These are phyloP conservation scores for Myopa testacea DNA, from an alignment of 2,888 invertebrate species.

Conservation along the genomic window DNA sequence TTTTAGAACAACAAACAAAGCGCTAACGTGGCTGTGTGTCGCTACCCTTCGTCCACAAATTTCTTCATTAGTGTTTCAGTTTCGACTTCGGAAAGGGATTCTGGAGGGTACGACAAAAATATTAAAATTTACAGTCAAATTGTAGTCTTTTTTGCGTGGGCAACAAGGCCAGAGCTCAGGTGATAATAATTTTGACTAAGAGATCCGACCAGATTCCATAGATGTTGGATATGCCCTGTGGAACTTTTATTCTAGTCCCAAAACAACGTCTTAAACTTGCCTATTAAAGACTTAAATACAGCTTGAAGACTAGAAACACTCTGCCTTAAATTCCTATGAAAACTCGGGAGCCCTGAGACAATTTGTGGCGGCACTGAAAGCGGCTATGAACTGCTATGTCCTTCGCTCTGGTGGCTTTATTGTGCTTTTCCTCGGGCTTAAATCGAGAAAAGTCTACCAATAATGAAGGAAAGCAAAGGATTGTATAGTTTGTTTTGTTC, in stretches of 20 bases:
- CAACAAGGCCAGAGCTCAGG: too few relatives aligned
- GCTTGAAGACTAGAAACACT: not conserved
- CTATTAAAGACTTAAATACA: too few relatives aligned
- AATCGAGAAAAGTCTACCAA: constrained; percentile 25
- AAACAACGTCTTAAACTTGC: too few relatives aligned
- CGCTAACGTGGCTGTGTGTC: not conserved
- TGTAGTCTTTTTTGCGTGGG: too few relatives aligned
- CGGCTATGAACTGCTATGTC: too few relatives aligned
- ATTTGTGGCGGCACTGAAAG: not conserved
- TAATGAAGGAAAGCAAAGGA: constrained; percentile 24
- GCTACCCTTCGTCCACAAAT: not conserved
- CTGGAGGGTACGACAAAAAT: too few relatives aligned
- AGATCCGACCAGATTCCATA: too few relatives aligned
- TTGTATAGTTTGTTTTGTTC: constrained; percentile 12
- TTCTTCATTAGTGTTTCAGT: not conserved
- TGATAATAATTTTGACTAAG: too few relatives aligned
- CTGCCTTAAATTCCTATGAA: not conserved
- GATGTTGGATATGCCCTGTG: too few relatives aligned
- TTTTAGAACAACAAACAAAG: constrained; percentile 13
- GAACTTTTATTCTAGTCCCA: too few relatives aligned
- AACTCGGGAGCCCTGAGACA: not conserved
- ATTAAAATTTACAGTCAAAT: too few relatives aligned
- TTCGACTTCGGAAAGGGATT: too few relatives aligned
- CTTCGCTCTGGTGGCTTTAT: not conserved
- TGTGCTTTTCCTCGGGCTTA: constrained; percentile 1